Evolutionary conservation across 2,797 vertebrate genomes (phyloP), one percentile per base, ranked within the genome.

Genomic region (Argentina silus): DNA sequence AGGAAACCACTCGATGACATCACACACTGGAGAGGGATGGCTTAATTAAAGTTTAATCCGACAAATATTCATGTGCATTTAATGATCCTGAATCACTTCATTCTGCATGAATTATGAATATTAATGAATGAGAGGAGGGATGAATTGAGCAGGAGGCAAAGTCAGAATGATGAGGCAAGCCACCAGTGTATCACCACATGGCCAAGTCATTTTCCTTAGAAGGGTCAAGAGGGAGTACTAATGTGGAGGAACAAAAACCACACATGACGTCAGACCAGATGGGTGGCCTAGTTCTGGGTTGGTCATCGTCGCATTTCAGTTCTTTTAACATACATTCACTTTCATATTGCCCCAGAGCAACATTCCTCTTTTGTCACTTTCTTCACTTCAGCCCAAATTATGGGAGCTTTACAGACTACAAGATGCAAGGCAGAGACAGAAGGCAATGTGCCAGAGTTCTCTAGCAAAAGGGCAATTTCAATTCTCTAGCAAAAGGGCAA

Each of bases 81-180:
- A 91, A 92, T 93, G 86, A 90, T 89, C 84, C 78, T 3, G 70
- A 86, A 90, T 90, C 79, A 85, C 86, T 89, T 90, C 60, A 89
- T 92, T 92, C 86, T 79, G 65, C 82, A 84, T 90, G 86, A 91
- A 88, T 91, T 90, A 91, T 90, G 82, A 88, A 92, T 90, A 88
- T 88, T 86, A 88, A 90, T 87, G 88, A 89, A 74, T 51, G 76
- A 79, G 75, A 76, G 73, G 65, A 81, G 69, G 81, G 69, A 63
- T 82, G 79, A 66, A 73, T 43, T 19, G 23, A 72, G 80, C 80
- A 68, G 45, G 42, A 76, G 85, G 81, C 79, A 51, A 77, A 67
- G 67, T 53, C 51, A 70, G 53, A 23, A 77, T 51, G 80, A 83
- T 80, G 78, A 74, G 75, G 75, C 70, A 2, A 15, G 68, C 77